Base-by-base conservation (phyloP, 1,140 invertebrate species). In the Drosophila tristis region DNA sequence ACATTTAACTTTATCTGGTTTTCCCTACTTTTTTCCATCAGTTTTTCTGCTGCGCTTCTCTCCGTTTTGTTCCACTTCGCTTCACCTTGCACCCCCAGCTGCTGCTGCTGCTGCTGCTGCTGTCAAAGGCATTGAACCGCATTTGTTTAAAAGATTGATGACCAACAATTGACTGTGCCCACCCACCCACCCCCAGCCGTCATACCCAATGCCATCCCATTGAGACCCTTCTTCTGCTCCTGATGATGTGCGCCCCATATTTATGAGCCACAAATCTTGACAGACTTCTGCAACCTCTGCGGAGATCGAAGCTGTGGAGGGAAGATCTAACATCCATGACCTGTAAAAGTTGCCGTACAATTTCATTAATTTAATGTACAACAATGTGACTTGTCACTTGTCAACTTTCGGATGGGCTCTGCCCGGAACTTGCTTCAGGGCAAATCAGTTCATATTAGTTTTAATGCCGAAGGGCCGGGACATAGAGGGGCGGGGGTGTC, bases 351-450 rank as follows among this genome's bases (percentile, higher is more conserved):
- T 61, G 23, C 26, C 7, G 48, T 78, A 82, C 81, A 75, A 87
- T 87, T 86, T 86, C 78, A 86, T 86, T 87, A 86, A 87, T 81
- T 87, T 81, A 87, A 86, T 86, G 82, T 74, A 86, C 59, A 71
- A 78, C 71, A 87, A 87, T 87, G 66, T 89, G 84, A 89, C 84
- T 87, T 82, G 82, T 87, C 84, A 87, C 79, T 76, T 87, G 84
- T 87, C 82, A 89, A 86, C 81, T 86, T 87, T 86, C 55, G 59
- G 76, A 57, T 72, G 61, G 20, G 20, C 4, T 39, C 8, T 8
- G 45, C 16, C 26, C 35, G 47, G 15, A 63, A 60, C 42, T 51
- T 45, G 43, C 54, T 61, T 6, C 45, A 25, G 45, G 35, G 67
- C 47, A 74, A 55, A 74, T 73, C 71, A 74, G 80, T 76, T 84